Percentiles rank a stretch among this genome's conserved stretches.
These are phyloP conservation scores for Polyommatus icarus DNA, from an alignment of 2,888 invertebrate species.

Conservation along the genomic window DNA sequence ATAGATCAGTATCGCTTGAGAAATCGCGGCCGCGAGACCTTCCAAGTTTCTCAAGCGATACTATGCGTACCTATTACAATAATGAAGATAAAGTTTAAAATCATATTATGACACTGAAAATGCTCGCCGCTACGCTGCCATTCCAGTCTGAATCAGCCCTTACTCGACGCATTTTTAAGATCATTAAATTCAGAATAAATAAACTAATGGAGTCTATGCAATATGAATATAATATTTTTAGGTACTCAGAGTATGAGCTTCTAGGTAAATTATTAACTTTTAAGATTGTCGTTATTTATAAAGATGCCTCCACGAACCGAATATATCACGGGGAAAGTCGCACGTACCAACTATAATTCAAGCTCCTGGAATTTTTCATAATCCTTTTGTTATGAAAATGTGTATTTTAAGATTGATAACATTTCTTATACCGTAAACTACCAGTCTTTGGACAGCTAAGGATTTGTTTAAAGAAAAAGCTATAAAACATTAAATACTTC, in stretches of 20 bases:
- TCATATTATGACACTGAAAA: no score
- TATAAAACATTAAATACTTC: no score
- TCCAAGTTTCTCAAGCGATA: no score
- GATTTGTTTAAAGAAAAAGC: no score
- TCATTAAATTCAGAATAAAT: background rate
- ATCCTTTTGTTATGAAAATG: background rate
- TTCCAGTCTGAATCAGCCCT: background rate
- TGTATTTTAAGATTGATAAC: no score
- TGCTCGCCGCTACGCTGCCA: no score
- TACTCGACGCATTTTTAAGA: background rate
- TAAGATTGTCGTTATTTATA: background rate
- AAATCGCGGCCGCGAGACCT: no score
- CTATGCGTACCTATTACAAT: no score
- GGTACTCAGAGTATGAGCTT: background rate
- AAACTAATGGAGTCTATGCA: background rate
- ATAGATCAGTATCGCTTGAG: no score
- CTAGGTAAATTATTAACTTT: background rate
- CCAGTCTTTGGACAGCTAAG: no score
- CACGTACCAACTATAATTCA: background rate
- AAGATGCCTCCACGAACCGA: constrained; percentile 8
- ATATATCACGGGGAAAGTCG: background rate
- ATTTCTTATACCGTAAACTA: no score
- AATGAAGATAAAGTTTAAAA: no score
- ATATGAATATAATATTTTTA: background rate
- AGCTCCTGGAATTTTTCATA: constrained; percentile 10